Conservation (phyloP, 2,888 invertebrate genomes). For the Harpalus rufipes region DNA sequence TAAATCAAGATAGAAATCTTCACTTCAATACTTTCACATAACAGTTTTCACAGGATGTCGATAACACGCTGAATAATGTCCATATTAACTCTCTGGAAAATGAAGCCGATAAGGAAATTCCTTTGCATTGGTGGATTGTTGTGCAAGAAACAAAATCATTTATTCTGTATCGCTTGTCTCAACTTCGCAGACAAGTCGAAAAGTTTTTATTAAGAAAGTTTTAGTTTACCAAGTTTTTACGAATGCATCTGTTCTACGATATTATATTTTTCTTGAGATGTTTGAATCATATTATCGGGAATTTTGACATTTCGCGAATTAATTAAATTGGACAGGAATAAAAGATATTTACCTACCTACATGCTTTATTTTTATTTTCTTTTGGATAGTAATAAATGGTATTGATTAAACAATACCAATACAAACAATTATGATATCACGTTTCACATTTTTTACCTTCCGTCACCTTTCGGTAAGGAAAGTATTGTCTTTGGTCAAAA, state of each 20-base stretch:
- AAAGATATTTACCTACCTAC: too few relatives aligned
- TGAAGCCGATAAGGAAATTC: slow-evolving; percentile 38
- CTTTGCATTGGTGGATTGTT: slow-evolving; percentile 32
- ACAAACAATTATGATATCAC: too few relatives aligned
- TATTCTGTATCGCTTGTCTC: slow-evolving; percentile 30
- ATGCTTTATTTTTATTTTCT: too few relatives aligned
- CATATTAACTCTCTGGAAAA: slow-evolving; percentile 61
- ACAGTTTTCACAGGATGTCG: slow-evolving; percentile 57
- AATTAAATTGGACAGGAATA: too few relatives aligned
- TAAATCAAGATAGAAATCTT: slow-evolving; percentile 67
- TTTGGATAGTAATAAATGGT: too few relatives aligned
- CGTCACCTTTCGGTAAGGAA: too few relatives aligned
- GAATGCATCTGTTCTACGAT: slow-evolving; percentile 39
- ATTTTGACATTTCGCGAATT: too few relatives aligned
- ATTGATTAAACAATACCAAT: too few relatives aligned
- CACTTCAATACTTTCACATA: slow-evolving; percentile 64
- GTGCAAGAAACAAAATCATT: slow-evolving; percentile 46
- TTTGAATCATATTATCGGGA: too few relatives aligned
- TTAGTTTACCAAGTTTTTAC: slow-evolving; percentile 39
- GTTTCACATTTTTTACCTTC: too few relatives aligned
- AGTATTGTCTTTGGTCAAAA: too few relatives aligned
- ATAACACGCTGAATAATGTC: slow-evolving; percentile 65
- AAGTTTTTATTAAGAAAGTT: slow-evolving; percentile 59
- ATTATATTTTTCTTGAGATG: slow-evolving; percentile 1
- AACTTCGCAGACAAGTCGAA: slow-evolving; percentile 22